Evolutionary conservation across 2,113 vertebrate species (phyloP).

Genomic region (Hydropotes inermis): DNA sequence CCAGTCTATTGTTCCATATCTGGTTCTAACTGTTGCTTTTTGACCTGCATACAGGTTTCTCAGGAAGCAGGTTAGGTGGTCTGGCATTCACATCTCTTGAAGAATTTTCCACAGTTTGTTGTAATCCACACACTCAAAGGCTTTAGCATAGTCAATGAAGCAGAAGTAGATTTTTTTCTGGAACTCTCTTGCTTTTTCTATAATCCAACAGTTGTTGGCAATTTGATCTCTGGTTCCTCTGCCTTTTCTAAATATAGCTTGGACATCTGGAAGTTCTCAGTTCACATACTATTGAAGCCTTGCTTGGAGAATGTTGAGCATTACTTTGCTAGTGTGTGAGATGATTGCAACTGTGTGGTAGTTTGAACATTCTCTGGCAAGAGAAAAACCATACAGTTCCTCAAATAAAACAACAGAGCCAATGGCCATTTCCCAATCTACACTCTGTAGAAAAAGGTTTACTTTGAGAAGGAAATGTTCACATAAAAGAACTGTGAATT

Average conservation of each 20-base stretch:
- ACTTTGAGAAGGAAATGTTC: neutral
- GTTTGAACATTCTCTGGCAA: neutral
- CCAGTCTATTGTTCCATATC: too few species aligned
- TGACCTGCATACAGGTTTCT: too few species aligned
- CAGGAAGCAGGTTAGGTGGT: too few species aligned
- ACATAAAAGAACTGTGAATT: neutral
- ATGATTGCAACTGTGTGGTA: neutral
- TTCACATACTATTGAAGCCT: neutral
- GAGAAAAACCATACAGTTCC: neutral
- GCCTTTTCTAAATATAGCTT: neutral
- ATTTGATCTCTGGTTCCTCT: too few species aligned
- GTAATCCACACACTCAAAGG: too few species aligned
- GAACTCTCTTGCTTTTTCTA: too few species aligned
- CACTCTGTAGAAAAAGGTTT: fast-evolving
- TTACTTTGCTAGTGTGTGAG: neutral
- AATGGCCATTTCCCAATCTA: fast-evolving
- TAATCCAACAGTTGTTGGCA: too few species aligned
- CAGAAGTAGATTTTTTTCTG: too few species aligned
- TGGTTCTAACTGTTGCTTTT: too few species aligned
- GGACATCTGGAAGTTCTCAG: neutral
- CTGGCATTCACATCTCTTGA: too few species aligned
- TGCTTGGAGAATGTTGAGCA: neutral
- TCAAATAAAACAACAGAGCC: neutral
- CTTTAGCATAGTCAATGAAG: too few species aligned
- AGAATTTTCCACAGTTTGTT: too few species aligned